Conservation (phyloP, 1,140 invertebrate species). For the Brachionus sp. region DNA sequence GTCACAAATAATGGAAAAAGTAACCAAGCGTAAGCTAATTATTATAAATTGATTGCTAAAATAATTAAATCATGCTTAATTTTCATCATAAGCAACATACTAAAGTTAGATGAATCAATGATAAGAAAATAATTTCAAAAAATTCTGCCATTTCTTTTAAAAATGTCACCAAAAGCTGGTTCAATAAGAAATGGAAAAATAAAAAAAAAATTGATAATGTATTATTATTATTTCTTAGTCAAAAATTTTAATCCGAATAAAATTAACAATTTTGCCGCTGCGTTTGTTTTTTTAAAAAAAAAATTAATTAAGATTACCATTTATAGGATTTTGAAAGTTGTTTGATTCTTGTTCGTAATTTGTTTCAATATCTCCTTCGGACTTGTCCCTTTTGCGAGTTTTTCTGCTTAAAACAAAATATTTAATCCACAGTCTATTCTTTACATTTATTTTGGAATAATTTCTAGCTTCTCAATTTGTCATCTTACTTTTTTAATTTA, state of each 20-base stretch:
- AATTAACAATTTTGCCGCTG: neutral
- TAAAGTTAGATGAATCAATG: too few relatives aligned
- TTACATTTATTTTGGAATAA: neutral
- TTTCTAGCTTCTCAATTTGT: neutral
- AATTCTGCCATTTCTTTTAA: too few relatives aligned
- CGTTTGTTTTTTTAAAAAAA: neutral
- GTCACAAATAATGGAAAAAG: too few relatives aligned
- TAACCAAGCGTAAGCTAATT: too few relatives aligned
- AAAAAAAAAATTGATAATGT: neutral
- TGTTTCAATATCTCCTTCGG: neutral
- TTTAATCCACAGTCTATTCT: neutral
- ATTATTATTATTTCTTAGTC: neutral
- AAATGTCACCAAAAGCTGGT: too few relatives aligned
- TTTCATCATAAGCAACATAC: too few relatives aligned
- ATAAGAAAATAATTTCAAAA: too few relatives aligned
- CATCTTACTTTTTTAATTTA: neutral
- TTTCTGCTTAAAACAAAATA: slow-evolving; percentile 22
- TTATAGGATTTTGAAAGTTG: neutral
- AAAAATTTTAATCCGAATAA: neutral
- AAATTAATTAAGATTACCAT: slow-evolving; percentile 14
- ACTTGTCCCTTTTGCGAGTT: slow-evolving; percentile 6
- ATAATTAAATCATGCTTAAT: too few relatives aligned
- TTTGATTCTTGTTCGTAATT: neutral
- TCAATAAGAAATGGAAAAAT: too few relatives aligned
- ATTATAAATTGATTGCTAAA: too few relatives aligned